A percentile compares a stretch with the other conserved stretches of the same genome.
phyloP scores from a whole-genome alignment of 2,888 invertebrate species.

The Dusona sp. region DNA sequence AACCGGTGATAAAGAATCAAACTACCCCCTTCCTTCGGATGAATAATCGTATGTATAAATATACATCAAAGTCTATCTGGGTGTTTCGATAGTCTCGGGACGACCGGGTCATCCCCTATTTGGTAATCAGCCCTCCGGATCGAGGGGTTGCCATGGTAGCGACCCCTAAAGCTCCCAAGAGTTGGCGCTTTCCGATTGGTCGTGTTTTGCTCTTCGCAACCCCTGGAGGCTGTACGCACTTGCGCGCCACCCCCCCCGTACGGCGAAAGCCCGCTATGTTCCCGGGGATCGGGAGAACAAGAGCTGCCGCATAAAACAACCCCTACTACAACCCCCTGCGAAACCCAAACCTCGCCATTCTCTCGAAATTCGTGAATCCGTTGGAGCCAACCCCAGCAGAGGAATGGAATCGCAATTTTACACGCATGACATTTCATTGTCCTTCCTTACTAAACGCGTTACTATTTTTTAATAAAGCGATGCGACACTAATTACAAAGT shows the following conservation, averaged over 20 bases:
- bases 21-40: slow-evolving; percentile 5
- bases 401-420: no score
- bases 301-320: no score
- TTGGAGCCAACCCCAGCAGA: no score
- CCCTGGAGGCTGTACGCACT: slow-evolving; percentile 67
- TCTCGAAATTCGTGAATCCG: background rate
- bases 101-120: slow-evolving; percentile 84
- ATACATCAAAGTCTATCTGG: background rate
- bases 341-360: background rate
- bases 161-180: slow-evolving; percentile 29
- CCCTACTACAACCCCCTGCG: background rate
- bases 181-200: slow-evolving; percentile 61
- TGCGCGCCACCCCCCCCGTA: slow-evolving; percentile 63
- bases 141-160: slow-evolving; percentile 81
- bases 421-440: no score
- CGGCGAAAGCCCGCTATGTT: slow-evolving; percentile 28
- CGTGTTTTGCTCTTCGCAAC: slow-evolving; percentile 57
- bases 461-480: no score
- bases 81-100: slow-evolving; percentile 70
- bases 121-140: slow-evolving; percentile 81
- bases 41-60: no score
- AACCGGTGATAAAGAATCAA: slow-evolving; percentile 60
- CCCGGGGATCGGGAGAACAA: background rate
- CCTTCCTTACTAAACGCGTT: no score
- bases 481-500: no score